Base-by-base conservation (phyloP, 2,113 vertebrate species). In the Sialia sialis region DNA sequence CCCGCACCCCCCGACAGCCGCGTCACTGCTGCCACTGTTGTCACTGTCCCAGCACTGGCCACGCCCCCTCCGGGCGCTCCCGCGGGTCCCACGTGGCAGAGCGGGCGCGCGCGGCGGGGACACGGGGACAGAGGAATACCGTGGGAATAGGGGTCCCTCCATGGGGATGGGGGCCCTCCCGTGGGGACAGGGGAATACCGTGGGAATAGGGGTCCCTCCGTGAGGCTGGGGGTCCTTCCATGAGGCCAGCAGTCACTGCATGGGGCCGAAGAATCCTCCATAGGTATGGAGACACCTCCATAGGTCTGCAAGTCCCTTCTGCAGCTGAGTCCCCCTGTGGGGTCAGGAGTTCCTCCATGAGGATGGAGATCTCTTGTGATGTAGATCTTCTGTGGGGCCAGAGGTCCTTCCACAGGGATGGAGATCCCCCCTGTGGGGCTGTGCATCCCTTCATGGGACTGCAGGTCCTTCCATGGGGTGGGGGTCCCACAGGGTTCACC, bases 21-120 rank as follows among this genome's bases (percentile, higher is more conserved):
- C 15, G 29, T 52, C 76, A 7, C n/a, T 5, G 20, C 27, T 10
- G 3, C 16, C 23, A 1, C 16, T 4, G 5, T 0, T 10, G 46
- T 52, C 55, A 6, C 22, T 39, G 48, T 49, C 36, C 54, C 32
- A 21, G 14, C 54, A 3, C 2, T 3, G 4, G 2, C 4, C 74
- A 21, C 58, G 36, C 32, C 30, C 4, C 11, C 26, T 2, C 8
- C 2, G 1, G 2, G 17, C 48, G 13, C n/a, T 16, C 74, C 51
- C 38, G 43, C 17, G 1, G 16, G 10, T 23, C 43, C 83, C 90
- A 76, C 78, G 87, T 90, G 83, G 49, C 81, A 23, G n/a, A 32
- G n/a, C 39, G 39, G 36, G 36, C 19, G 25, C 38, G 55, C 30
- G 72, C 34, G 26, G 26, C 8, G 36, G 48, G 30, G 27, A 7